Evolutionary conservation across 92 coral and sea anemone species (phyloP).

Genomic region (Parazoanthus atlanticus): DNA sequence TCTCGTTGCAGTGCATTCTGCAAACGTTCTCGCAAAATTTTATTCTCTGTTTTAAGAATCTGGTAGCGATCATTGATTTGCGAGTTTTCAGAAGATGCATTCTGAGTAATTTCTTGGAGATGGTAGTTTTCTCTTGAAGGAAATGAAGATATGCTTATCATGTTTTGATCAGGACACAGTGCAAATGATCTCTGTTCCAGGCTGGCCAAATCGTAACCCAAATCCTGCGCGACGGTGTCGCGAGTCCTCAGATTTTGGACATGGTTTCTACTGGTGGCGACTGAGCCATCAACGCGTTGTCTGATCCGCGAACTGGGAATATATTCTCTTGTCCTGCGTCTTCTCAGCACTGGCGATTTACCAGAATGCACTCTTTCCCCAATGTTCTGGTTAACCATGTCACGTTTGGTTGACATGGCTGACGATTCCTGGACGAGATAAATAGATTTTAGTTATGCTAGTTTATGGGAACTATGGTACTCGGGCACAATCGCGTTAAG

Average conservation of each 20-base stretch:
- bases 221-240: constrained; percentile 36
- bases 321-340: constrained; percentile 80
- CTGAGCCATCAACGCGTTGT: constrained; percentile 37
- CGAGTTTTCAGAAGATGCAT: constrained; percentile 55
- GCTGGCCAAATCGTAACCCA: constrained; percentile 32
- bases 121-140: constrained; percentile 27
- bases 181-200: constrained; percentile 42
- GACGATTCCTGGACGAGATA: background rate
- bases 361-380: constrained; percentile 79
- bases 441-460: background rate
- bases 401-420: constrained; percentile 57
- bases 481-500: background rate
- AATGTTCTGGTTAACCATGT: constrained; percentile 51
- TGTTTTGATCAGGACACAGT: constrained; percentile 64
- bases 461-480: background rate
- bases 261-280: constrained; percentile 24
- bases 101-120: constrained; percentile 45
- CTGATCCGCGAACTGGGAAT: constrained; percentile 68
- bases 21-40: constrained; percentile 90
- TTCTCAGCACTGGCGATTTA: constrained; percentile 71
- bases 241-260: constrained; percentile 15
- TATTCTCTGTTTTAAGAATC: constrained; percentile 92
- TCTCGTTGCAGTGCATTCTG: constrained; percentile 97
- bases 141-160: constrained; percentile 52
- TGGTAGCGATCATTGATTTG: constrained; percentile 80